Base-by-base conservation (phyloP, 2,888 invertebrate genomes). In the Harmothoe impar region DNA sequence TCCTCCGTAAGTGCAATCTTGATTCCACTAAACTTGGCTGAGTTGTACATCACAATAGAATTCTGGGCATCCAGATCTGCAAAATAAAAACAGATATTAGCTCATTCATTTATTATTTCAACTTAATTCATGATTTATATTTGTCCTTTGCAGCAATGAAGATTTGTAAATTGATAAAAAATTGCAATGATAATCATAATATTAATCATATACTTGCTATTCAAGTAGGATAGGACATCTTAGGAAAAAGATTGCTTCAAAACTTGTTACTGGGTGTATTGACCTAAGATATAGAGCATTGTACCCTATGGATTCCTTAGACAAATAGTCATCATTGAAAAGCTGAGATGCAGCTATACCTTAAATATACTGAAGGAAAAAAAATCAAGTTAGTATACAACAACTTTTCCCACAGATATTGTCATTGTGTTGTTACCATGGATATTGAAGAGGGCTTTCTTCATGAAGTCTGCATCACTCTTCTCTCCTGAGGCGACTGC, bases 21-120 rank as follows among this genome's bases (percentile, higher is more conserved):
- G 0, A 5, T 15, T 25, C 84, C 84, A 3, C 33, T 23, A n/a
- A 84, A 84, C 43, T 43, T 84, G 43, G 5, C 1, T 3, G 3
- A 10, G 3, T 43, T 3, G 43, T 43, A 84, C 84, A 84, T 3
- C 25, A 84, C 29, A 15, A 84, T 25, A 35, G 84, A 25, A 29
- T 84, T 84, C 84, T 84, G 43, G 43, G 25, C 51, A 51, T 84
- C 84, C 23, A 84, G 29, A 35, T 84, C 84, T 84, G 43, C 23
- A 51, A 62, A 20, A 62, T 20, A n/a, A n/a, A 20, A 62, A 62
- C n/a, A n/a, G n/a, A n/a, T n/a, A 10, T 52, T 52, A 52, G 10
- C 12, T 52, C 12, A 52, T 52, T 52, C n/a, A n/a, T 52, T 52
- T 52, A 10, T 17, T 52, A 52, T 52, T 15, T 52, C 10, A 15